These are phyloP conservation scores for Loriculus beryllinus DNA, from an alignment of 2,797 vertebrate genomes.

Conservation along the genomic window DNA sequence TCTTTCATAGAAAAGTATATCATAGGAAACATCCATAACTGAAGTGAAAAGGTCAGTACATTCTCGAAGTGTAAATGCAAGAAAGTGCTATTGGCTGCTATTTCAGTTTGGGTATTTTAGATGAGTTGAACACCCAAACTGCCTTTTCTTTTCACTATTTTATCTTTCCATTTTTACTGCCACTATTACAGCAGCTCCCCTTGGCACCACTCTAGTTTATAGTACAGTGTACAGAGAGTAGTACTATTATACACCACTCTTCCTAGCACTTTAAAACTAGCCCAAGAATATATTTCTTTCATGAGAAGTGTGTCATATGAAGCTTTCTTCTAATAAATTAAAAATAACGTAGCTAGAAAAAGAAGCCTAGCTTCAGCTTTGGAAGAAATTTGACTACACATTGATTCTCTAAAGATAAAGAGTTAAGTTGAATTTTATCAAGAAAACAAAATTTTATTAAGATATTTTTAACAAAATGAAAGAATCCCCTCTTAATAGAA, in stretches of 20 bases:
- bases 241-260: background rate
- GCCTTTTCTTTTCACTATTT: background rate
- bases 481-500: accelerated
- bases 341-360: background rate
- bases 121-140: background rate
- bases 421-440: background rate
- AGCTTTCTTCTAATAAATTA: background rate
- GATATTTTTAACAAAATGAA: background rate
- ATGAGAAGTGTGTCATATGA: background rate
- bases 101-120: background rate
- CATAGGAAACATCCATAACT: background rate
- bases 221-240: background rate
- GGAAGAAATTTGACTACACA: background rate
- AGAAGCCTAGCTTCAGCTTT: background rate
- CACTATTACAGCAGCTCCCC: background rate
- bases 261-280: background rate
- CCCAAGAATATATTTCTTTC: background rate
- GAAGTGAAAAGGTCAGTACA: background rate
- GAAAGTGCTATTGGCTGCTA: background rate
- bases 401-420: background rate
- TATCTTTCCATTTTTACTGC: constrained; percentile 5
- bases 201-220: background rate
- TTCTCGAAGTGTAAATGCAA: background rate
- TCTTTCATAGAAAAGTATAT: background rate
- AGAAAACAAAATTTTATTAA: background rate